Evolutionary conservation across 37 sponge, comb jelly and placozoan species (phyloP), one percentile per base, ranked within the genome.

Genomic region (Haliclona indistincta): DNA sequence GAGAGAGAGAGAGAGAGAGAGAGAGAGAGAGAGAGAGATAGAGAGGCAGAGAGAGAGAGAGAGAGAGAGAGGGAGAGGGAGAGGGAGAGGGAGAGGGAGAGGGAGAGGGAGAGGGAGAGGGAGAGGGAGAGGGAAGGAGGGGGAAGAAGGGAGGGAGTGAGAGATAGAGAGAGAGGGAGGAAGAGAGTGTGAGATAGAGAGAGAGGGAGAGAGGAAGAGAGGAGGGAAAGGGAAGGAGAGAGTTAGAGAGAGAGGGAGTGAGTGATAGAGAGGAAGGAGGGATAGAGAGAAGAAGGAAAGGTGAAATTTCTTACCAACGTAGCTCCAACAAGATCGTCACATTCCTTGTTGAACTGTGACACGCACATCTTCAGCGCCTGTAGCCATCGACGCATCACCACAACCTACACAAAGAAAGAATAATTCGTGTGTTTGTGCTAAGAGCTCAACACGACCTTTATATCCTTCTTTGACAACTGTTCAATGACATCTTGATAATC

Each of bases 281-380:
- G 47, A 38, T 39, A 39, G 58, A 23, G 41, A 47, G 51, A 47
- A 10, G 15, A 89, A 92, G 1, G 77, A 30, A 19, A 33, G 28
- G 42, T 2, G 22, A 55, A 20, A 2, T 61, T 64, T 35, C 70
- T 20, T 11, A 82, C 89, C 71, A 89, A 72, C 30, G 88, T 80
- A 34, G 85, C 63, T 2, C 64, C 73, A 41, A 92, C 85, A 0
- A 92, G 77, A 2, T 47, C 35, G 53, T 83, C 81, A 64, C 47
- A 62, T 15, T 82, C 76, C 52, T 79, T 62, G 51, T 61, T 53
- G 23, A 92, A 61, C 2, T 67, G 60, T 35, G 74, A 75, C 20
- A 84, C 78, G 58, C 93, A 92, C 15, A 64, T 51, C 29, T 65
- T 68, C 33, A 86, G 80, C 5, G 64, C 80, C 26, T 76, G 69